These are phyloP conservation scores for Gortyna flavago DNA, from an alignment of 2,888 invertebrate genomes.

Conservation along the genomic window DNA sequence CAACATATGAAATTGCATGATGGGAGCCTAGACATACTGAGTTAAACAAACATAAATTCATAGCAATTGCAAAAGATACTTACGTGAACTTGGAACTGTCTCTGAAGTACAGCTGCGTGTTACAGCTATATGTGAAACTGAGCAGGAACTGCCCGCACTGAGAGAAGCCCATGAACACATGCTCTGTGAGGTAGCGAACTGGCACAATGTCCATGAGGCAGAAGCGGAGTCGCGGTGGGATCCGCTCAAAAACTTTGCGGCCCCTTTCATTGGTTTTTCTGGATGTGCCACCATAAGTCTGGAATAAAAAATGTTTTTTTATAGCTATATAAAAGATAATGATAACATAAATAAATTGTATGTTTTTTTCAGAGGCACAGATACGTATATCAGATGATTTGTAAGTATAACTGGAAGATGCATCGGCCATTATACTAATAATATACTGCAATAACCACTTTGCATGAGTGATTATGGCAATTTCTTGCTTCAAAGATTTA, in stretches of 20 bases:
- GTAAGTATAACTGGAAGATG: not conserved
- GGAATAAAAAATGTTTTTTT: slow-evolving; percentile 49
- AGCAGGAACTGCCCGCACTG: slow-evolving; percentile 97
- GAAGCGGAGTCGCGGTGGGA: slow-evolving; percentile 90
- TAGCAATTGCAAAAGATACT: slow-evolving; percentile 65
- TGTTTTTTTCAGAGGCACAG: not conserved
- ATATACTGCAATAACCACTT: not conserved
- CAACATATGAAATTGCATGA: not conserved
- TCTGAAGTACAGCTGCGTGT: slow-evolving; percentile 89
- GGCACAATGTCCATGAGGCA: slow-evolving; percentile 92
- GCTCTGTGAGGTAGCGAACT: slow-evolving; percentile 91
- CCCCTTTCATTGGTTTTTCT: slow-evolving; percentile 83
- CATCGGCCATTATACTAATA: not conserved
- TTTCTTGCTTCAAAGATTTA: not conserved
- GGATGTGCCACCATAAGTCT: slow-evolving; percentile 89
- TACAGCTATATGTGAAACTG: slow-evolving; percentile 93
- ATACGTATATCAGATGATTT: not conserved
- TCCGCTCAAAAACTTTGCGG: slow-evolving; percentile 87
- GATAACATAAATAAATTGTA: not conserved
- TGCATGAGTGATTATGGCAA: slow-evolving; percentile 14
- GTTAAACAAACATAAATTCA: not conserved
- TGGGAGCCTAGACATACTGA: not conserved
- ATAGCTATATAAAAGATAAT: not conserved
- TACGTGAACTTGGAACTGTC: slow-evolving; percentile 88
- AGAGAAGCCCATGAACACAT: slow-evolving; percentile 98